Evolutionary conservation across 1,140 invertebrate genomes (phyloP).

Genomic region (Eupristina koningsbergeri): DNA sequence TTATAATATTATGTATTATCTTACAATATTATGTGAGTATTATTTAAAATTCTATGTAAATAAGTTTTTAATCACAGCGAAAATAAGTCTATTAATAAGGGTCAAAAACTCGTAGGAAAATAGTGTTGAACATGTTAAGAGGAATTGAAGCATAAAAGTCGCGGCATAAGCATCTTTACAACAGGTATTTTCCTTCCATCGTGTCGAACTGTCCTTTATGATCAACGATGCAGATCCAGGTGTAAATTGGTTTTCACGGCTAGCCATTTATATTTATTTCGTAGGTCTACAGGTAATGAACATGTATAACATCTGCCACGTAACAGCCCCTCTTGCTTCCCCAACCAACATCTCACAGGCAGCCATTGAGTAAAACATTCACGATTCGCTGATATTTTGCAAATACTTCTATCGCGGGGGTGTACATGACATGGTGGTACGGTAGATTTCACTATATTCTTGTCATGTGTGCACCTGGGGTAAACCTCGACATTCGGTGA

Average conservation of each 20-base stretch:
- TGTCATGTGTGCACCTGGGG: not conserved
- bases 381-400: constrained; percentile 32
- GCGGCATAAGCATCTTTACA: not conserved
- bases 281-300: not conserved
- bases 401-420: not conserved
- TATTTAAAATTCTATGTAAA: no score
- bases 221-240: constrained; percentile 45
- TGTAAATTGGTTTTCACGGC: constrained; percentile 40
- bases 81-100: no score
- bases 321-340: no score
- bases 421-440: no score
- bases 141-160: constrained; percentile 1
- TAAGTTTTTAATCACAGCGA: no score
- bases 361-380: constrained; percentile 25
- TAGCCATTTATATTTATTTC: constrained; percentile 26
- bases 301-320: not conserved
- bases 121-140: no score
- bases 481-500: not conserved
- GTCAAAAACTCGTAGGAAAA: no score
- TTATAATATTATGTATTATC: no score
- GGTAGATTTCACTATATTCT: not conserved
- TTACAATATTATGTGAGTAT: no score
- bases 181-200: not conserved
- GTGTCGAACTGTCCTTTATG: not conserved
- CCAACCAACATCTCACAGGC: constrained; percentile 16